Conservation (phyloP, 1,140 invertebrate species). For the Drosophila sproati region DNA sequence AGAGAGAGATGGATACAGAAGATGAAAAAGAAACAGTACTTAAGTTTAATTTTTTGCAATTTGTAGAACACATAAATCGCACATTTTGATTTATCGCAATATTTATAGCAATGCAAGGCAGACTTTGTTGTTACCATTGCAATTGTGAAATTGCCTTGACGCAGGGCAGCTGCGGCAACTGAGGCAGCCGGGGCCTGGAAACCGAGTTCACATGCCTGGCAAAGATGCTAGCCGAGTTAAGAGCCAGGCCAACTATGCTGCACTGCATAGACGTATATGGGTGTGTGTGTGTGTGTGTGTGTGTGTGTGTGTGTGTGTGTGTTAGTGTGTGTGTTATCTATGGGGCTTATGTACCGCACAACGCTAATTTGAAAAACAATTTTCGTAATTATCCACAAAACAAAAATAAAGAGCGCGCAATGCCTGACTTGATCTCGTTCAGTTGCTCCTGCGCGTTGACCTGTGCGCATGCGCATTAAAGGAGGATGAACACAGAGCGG, state of each 20-base stretch:
- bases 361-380: constrained; percentile 84
- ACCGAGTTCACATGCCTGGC: constrained; percentile 69
- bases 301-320: constrained; percentile 15
- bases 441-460: constrained; percentile 74
- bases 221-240: constrained; percentile 75
- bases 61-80: constrained; percentile 83
- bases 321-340: constrained; percentile 68
- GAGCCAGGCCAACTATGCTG: constrained; percentile 38
- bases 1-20: constrained; percentile 6
- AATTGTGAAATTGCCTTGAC: constrained; percentile 76
- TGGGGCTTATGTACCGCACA: constrained; percentile 78
- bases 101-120: constrained; percentile 81
- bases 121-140: constrained; percentile 76
- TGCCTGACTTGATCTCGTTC: constrained; percentile 75
- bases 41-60: constrained; percentile 84
- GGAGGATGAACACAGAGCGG: constrained; percentile 52
- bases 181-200: constrained; percentile 38
- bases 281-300: constrained; percentile 25
- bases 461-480: constrained; percentile 81
- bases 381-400: constrained; percentile 83
- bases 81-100: constrained; percentile 83
- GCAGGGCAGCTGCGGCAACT: constrained; percentile 50
- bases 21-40: constrained; percentile 65
- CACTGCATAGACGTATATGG: background rate
- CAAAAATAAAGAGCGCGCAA: constrained; percentile 39